These are phyloP conservation scores for Seriola rivoliana DNA, from an alignment of 2,113 vertebrate genomes.

Conservation along the genomic window DNA sequence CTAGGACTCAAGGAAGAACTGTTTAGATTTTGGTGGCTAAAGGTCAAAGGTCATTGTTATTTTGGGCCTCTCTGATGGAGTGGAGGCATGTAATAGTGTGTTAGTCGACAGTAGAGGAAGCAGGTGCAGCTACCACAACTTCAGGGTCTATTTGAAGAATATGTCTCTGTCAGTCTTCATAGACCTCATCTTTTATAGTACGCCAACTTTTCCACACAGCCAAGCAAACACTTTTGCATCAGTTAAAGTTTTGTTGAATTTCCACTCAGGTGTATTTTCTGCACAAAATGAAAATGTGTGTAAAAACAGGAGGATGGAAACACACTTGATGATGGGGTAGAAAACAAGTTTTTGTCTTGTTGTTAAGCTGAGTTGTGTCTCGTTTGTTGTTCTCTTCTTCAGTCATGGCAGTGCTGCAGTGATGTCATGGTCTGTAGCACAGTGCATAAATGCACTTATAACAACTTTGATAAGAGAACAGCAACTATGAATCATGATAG, in stretches of 20 bases:
- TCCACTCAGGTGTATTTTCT: neutral
- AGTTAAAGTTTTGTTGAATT: neutral
- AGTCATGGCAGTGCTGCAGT: too few species aligned
- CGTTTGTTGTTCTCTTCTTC: too few species aligned
- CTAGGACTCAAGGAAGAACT: too few species aligned
- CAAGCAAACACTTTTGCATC: neutral
- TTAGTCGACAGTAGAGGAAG: neutral
- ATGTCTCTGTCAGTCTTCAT: neutral
- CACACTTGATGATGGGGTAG: neutral
- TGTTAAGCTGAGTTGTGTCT: too few species aligned
- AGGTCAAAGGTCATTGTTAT: too few species aligned
- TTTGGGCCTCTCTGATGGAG: neutral
- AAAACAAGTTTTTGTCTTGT: too few species aligned
- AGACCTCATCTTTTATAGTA: neutral
- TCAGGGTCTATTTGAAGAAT: neutral
- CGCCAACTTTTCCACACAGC: neutral
- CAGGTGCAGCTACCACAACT: neutral
- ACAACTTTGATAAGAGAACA: neutral
- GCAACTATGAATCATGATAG: neutral
- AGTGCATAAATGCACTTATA: too few species aligned
- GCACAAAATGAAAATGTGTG: too few species aligned
- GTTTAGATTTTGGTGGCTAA: too few species aligned
- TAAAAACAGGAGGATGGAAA: too few species aligned
- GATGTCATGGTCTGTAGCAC: neutral
- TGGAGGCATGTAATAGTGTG: neutral